These are phyloP conservation scores for Pyxicephalus adspersus DNA, from an alignment of 2,113 vertebrate species.

Conservation along the genomic window DNA sequence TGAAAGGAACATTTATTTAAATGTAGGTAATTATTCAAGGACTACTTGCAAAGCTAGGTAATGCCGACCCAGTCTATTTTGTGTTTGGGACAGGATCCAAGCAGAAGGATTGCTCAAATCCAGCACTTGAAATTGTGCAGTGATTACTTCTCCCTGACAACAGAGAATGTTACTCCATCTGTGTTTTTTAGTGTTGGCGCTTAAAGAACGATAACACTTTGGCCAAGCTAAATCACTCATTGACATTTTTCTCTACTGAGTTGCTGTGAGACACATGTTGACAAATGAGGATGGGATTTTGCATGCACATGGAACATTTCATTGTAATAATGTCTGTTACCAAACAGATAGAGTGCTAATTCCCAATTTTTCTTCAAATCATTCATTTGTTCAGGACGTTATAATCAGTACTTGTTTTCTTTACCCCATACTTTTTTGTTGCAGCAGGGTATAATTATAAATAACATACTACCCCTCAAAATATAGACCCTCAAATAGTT, in stretches of 20 bases:
- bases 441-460: no score
- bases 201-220: conserved; percentile 24
- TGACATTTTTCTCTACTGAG: conserved; percentile 16
- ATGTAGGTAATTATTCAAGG: conserved; percentile 53
- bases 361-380: neutral
- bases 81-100: conserved; percentile 42
- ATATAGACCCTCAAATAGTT: no score
- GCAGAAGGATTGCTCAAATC: conserved; percentile 17
- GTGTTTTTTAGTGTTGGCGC: conserved; percentile 35
- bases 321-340: no score
- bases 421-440: no score
- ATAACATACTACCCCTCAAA: no score
- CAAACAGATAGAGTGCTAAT: neutral
- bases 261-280: neutral
- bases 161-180: conserved; percentile 51
- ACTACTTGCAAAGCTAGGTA: conserved; percentile 44
- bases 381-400: no score
- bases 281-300: no score
- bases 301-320: no score
- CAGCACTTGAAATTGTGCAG: conserved; percentile 50
- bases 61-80: conserved; percentile 27
- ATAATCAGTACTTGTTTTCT: no score
- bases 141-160: conserved; percentile 45
- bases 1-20: conserved; percentile 55
- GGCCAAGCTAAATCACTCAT: conserved; percentile 38